Evolutionary conservation across 2,113 vertebrate species (phyloP), one percentile per base, ranked within the genome.

Genomic region (Malurus alboscapulatus): DNA sequence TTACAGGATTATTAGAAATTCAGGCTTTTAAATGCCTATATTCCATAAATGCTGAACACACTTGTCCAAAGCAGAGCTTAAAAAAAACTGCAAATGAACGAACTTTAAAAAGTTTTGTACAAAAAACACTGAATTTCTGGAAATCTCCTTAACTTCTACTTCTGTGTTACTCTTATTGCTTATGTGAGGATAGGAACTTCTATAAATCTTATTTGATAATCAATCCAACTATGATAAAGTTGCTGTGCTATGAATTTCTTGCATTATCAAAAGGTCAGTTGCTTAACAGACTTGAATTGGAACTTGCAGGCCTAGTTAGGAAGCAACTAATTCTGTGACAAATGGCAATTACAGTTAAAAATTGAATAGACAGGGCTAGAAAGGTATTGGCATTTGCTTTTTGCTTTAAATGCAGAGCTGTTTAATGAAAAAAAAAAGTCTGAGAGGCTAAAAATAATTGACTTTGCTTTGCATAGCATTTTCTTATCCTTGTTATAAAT

Each of bases 201-300:
- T 51, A 25, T 42, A 69, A 66, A 50, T 79, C 30, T 69, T 91
- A 72, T 48, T 47, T 92, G 65, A 66, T 79, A 84, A 69, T 42
- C 32, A 68, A 12, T 83, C n/a, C 42, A 82, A 45, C 69, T 75
- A 42, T 67, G 75, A 86, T 81, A 61, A 93, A 91, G 45, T 78
- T 93, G 75, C 71, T 84, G 48, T 90, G 30, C 48, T 26, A 74
- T 92, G 71, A 84, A 38, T 92, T 95, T 25, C 57, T 53, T 87
- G 40, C 53, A 68, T 90, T 87, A 88, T 90, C 75, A 65, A 72
- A 94, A 93, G 45, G 19, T 74, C 63, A 91, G 19, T 95, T 95
- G 68, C 76, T 84, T 93, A 94, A 94, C 93, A 68, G 84, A 80
- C 68, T 79, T 72, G 82, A 78, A 77, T n/a, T 90, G 75, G 72